Evolutionary conservation across 1,140 invertebrate species (phyloP).

Genomic region (Sinella curviseta): DNA sequence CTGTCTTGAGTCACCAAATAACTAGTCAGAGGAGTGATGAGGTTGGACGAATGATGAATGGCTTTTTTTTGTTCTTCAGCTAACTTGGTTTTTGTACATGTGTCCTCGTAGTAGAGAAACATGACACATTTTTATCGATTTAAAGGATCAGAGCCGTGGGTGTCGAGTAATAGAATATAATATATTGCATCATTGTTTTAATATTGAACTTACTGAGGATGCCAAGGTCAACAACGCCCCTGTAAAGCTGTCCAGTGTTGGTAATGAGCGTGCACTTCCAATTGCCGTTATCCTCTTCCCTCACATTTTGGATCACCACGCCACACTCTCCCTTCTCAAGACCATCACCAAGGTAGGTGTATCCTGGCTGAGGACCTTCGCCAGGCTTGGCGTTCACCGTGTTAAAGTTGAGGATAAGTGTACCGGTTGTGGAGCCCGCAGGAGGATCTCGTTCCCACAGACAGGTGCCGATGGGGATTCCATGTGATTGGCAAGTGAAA

Average conservation of each 20-base stretch:
- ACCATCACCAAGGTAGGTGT: constrained; percentile 40
- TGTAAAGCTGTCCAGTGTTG: constrained; percentile 10
- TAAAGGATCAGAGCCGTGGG: neutral
- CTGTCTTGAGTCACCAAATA: too few relatives aligned
- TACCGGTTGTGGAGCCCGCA: neutral
- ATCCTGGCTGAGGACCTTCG: constrained; percentile 20
- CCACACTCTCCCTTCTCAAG: constrained; percentile 42
- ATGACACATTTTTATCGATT: neutral
- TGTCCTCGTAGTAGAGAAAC: neutral
- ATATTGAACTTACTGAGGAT: constrained; percentile 44
- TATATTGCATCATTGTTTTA: neutral
- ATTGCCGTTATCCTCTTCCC: constrained; percentile 37
- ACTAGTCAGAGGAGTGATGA: too few relatives aligned
- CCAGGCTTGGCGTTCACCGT: neutral
- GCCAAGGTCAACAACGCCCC: constrained; percentile 35
- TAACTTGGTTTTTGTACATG: too few relatives aligned
- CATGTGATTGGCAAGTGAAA: constrained; percentile 43
- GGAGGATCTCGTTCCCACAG: constrained; percentile 41
- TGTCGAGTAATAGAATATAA: neutral
- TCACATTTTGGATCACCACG: constrained; percentile 31
- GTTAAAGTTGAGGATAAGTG: constrained; percentile 25
- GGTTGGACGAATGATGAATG: neutral
- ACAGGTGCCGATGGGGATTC: constrained; percentile 33
- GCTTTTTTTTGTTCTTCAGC: neutral
- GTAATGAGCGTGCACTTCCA: constrained; percentile 46